Conservation (phyloP, 2,888 invertebrate species). For the Choreutis nemorana region DNA sequence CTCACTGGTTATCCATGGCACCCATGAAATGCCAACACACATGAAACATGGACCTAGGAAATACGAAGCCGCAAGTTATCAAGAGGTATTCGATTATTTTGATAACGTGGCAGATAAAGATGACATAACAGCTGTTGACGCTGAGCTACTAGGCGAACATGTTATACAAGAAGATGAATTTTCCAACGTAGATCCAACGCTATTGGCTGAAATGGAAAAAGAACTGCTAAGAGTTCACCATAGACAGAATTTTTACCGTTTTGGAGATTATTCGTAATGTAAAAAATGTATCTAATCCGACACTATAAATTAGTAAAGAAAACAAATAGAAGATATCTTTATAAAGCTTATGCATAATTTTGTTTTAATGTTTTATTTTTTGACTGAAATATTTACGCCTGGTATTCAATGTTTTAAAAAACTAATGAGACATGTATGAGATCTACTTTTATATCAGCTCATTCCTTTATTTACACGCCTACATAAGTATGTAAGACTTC, state of each 20-base stretch:
- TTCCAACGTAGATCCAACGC: conserved; percentile 22
- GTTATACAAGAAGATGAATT: conserved; percentile 18
- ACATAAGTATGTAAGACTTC: no score
- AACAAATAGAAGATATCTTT: no score
- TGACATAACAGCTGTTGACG: conserved; percentile 18
- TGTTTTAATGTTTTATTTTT: no score
- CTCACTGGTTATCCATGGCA: conserved; percentile 77
- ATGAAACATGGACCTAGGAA: conserved; percentile 63
- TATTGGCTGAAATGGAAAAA: conserved; percentile 34
- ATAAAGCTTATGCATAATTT: no score
- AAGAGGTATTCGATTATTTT: conserved; percentile 21
- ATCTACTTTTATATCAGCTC: no score
- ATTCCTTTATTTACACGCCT: no score
- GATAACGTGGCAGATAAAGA: conserved; percentile 15
- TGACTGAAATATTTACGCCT: neutral
- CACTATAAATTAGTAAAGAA: no score
- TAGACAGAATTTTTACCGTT: conserved; percentile 25
- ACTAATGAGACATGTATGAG: no score
- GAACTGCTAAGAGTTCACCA: conserved; percentile 43
- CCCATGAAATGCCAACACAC: conserved; percentile 68
- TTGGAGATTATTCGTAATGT: no score
- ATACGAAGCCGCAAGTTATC: conserved; percentile 55
- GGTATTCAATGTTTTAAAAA: neutral
- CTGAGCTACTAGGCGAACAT: conserved; percentile 14
- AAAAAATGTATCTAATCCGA: no score